Evolutionary conservation across 37 sponge, comb jelly and placozoan genomes (phyloP).

Genomic region (Spongilla lacustris): DNA sequence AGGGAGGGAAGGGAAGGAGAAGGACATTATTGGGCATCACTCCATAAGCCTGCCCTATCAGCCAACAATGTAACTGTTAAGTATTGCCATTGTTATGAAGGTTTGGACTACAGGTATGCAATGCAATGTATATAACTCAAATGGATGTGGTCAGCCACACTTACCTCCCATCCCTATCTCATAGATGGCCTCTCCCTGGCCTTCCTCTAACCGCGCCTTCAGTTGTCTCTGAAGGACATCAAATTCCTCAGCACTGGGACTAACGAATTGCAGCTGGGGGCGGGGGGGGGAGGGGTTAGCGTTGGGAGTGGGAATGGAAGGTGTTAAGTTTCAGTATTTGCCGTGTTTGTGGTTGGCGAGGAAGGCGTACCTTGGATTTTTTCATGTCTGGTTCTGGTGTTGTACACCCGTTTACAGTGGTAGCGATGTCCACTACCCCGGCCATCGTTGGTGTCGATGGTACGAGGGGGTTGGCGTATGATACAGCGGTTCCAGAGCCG

Average conservation of each 20-base stretch:
- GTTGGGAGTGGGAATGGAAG: constrained; percentile 4
- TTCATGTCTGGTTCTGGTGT: neutral
- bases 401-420: neutral
- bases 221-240: constrained; percentile 71
- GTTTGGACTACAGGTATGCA: neutral
- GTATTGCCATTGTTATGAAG: neutral
- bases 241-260: constrained; percentile 80
- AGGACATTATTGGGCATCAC: neutral
- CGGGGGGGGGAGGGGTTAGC: neutral
- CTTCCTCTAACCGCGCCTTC: constrained; percentile 74
- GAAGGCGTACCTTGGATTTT: neutral
- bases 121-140: too few species aligned
- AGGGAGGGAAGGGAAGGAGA: too few species aligned
- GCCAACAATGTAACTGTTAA: neutral
- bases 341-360: neutral
- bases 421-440: neutral
- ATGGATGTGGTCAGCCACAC: too few species aligned
- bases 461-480: neutral
- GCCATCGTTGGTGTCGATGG: neutral
- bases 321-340: neutral
- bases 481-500: neutral
- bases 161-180: constrained; percentile 85
- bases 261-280: constrained; percentile 64
- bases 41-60: too few species aligned
- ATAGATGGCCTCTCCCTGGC: constrained; percentile 93